These are phyloP conservation scores for Bathynomus jamesi DNA, from an alignment of 1,140 invertebrate genomes.

Conservation along the genomic window DNA sequence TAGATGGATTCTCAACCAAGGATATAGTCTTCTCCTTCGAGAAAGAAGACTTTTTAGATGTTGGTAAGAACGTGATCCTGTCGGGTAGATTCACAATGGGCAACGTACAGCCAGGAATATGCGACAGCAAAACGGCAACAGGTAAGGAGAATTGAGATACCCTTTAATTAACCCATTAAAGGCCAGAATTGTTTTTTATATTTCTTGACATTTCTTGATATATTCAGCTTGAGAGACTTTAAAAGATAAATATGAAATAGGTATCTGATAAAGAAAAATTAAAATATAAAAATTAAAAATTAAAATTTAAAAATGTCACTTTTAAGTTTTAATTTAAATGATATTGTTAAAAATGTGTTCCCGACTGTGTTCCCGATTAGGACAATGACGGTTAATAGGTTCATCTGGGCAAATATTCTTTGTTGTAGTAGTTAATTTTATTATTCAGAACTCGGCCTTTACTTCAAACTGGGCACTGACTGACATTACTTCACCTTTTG, in stretches of 20 bases:
- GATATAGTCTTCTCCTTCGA: conserved; percentile 9
- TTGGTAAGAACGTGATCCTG: not conserved
- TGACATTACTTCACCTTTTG: not conserved
- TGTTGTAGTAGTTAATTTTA: not conserved
- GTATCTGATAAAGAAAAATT: not conserved
- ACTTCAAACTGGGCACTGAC: not conserved
- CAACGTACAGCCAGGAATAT: conserved; percentile 7
- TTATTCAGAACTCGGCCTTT: not conserved
- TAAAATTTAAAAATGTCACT: not conserved
- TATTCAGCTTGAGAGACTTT: not conserved
- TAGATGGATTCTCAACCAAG: conserved; percentile 18
- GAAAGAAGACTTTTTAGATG: not conserved
- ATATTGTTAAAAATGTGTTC: too few species aligned
- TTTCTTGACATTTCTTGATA: not conserved
- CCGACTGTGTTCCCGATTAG: too few species aligned
- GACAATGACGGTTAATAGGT: not conserved
- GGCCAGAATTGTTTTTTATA: not conserved
- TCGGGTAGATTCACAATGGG: not conserved
- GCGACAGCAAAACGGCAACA: conserved; percentile 18
- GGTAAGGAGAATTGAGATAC: not conserved
- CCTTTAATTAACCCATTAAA: not conserved
- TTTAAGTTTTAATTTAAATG: not conserved
- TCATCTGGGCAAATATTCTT: not conserved
- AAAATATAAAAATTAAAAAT: not conserved
- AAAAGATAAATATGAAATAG: not conserved